Base-by-base conservation (phyloP, 1,140 invertebrate species). In the Cyclina sinensis region DNA sequence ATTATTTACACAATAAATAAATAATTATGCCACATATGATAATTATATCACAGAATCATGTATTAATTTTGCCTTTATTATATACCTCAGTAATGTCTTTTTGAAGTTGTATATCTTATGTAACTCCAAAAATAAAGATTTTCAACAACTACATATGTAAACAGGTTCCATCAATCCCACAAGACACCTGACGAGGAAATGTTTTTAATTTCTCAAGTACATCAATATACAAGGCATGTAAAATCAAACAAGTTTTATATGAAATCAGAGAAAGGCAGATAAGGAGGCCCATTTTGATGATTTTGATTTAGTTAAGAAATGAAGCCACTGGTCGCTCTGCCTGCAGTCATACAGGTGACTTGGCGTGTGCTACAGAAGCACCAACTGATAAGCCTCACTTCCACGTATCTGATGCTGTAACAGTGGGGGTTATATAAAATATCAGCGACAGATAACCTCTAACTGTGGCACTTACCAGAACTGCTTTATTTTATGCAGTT, bases 401-500 rank as follows among this genome's bases (percentile, higher is more conserved):
- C 21, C 70, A 54, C 16, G 9, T 78, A 86, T 76, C 84, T 78
- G 84, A 86, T 78, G 32, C 39, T 35, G 24, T 48, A 68, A 70
- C 81, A 68, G 54, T 65, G 27, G 81, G 81, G 62, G 81, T 83
- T 83, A 65, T 54, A 83, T 70, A 83, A 83, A 83, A 70, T 65
- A 83, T 86, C 84, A 86, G 54, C 24, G n/a, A 37, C n/a, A 21
- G 84, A 86, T 86, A 86, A 86, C 82, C 82, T 62, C n/a, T 24
- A n/a, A 86, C n/a, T 37, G 48, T 86, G 84, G 84, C 84, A 86
- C 48, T 86, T 74, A 78, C 73, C 84, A 86, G 73, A 85, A 43
- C 62, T 78, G 9, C 30, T 46, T 16, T 48, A 78, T 78, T 86
- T 76, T 62, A 78, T 86, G 51, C 37, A 76, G 57, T 78, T 86